Conservation (phyloP, 2,113 vertebrate species). For the Felis catus region DNA sequence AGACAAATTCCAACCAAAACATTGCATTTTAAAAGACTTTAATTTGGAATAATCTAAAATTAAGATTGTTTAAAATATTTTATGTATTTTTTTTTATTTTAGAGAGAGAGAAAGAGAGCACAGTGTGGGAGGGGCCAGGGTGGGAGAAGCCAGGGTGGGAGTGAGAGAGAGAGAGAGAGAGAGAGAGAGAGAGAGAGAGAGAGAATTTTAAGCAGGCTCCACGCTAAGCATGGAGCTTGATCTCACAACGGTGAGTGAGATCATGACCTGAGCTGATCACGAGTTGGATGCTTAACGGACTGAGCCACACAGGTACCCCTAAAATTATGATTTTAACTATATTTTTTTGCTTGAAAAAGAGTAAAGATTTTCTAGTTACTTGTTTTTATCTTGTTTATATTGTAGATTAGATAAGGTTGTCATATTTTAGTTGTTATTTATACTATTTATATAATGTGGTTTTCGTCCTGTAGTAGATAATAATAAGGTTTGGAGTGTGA, state of each 20-base stretch:
- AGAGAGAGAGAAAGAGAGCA: no score
- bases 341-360: background rate
- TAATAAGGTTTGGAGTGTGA: background rate
- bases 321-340: background rate
- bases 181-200: no score
- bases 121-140: no score
- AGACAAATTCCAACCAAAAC: background rate
- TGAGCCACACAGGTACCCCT: background rate
- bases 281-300: no score
- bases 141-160: no score
- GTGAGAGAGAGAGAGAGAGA: no score
- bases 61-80: background rate
- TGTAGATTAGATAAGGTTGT: background rate
- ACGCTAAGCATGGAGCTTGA: no score
- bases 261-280: no score
- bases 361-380: background rate
- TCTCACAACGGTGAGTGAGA: no score
- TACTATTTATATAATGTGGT: background rate
- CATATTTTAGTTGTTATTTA: background rate
- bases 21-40: background rate
- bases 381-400: background rate
- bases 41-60: background rate
- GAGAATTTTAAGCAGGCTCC: no score
- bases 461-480: background rate
- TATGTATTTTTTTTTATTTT: no score